These are phyloP conservation scores for Onychostoma macrolepis DNA, from an alignment of 2,113 vertebrate genomes.

Conservation along the genomic window DNA sequence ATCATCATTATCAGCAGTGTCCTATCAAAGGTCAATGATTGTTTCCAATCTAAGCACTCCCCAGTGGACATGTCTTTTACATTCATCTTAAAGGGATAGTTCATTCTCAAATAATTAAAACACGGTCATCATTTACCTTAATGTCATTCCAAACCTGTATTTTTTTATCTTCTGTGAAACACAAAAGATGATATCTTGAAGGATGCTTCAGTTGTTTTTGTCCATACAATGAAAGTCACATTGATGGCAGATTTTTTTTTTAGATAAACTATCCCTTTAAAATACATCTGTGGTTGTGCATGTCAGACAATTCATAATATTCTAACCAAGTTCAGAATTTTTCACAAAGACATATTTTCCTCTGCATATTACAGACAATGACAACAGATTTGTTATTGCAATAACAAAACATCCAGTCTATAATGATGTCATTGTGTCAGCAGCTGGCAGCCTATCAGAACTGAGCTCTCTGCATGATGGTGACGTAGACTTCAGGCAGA, in stretches of 20 bases:
- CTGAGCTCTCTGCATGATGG: conserved; percentile 95
- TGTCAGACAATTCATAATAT: neutral
- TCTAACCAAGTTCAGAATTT: neutral
- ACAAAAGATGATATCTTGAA: neutral
- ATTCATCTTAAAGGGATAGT: neutral
- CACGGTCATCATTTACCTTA: neutral
- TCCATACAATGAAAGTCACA: neutral
- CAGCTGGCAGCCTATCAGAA: conserved; percentile 93
- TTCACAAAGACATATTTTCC: neutral
- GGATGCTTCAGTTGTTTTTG: neutral
- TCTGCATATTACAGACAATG: neutral
- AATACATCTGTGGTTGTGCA: neutral
- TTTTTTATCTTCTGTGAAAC: neutral
- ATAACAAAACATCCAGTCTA: neutral
- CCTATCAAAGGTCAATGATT: neutral
- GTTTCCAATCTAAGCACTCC: neutral
- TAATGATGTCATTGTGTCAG: conserved; percentile 48
- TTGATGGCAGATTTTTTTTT: neutral
- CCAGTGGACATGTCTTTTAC: neutral
- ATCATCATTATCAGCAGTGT: neutral
- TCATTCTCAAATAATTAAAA: neutral
- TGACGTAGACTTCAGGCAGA: conserved; percentile 82
- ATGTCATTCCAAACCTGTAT: neutral
- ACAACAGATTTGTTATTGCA: conserved; percentile 3
- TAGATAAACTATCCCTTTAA: neutral